Conservation (phyloP, 1,140 invertebrate genomes). For the Achroia grisella region DNA sequence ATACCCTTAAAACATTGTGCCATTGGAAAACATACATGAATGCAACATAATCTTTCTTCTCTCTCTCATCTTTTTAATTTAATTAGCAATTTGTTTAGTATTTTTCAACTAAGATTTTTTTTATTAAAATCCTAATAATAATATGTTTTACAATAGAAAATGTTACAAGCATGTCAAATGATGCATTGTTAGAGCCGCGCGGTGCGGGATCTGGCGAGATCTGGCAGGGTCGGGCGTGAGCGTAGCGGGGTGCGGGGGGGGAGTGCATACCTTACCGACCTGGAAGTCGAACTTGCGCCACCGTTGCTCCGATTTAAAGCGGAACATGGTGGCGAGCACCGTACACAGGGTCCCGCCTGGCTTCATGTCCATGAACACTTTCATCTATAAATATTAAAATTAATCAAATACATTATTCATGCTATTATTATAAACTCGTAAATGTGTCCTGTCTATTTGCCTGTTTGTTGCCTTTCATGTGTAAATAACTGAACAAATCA, state of each 20-base stretch:
- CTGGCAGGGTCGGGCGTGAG: slow-evolving; percentile 22
- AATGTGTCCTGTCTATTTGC: too few relatives aligned
- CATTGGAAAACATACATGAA: neutral
- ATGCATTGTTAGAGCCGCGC: slow-evolving; percentile 37
- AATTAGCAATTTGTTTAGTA: neutral
- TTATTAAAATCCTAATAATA: too few relatives aligned
- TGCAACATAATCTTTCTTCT: too few relatives aligned
- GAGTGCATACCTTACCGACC: slow-evolving; percentile 82
- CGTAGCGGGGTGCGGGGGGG: slow-evolving; percentile 36
- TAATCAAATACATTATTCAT: too few relatives aligned
- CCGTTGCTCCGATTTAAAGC: slow-evolving; percentile 96
- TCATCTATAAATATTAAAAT: slow-evolving; percentile 78
- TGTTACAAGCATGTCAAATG: slow-evolving; percentile 14
- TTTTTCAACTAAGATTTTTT: neutral
- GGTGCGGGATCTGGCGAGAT: slow-evolving; percentile 16
- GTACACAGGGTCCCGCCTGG: slow-evolving; percentile 93
- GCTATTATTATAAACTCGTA: too few relatives aligned
- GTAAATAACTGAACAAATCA: too few relatives aligned
- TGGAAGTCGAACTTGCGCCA: slow-evolving; percentile 95
- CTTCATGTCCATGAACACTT: slow-evolving; percentile 96
- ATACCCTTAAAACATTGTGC: slow-evolving; percentile 2
- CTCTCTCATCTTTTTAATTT: too few relatives aligned
- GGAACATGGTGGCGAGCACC: slow-evolving; percentile 94
- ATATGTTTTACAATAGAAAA: neutral
- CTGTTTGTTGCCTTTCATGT: too few relatives aligned